These are phyloP conservation scores for Marmota flaviventris DNA, from an alignment of 2,113 vertebrate genomes.

Conservation along the genomic window DNA sequence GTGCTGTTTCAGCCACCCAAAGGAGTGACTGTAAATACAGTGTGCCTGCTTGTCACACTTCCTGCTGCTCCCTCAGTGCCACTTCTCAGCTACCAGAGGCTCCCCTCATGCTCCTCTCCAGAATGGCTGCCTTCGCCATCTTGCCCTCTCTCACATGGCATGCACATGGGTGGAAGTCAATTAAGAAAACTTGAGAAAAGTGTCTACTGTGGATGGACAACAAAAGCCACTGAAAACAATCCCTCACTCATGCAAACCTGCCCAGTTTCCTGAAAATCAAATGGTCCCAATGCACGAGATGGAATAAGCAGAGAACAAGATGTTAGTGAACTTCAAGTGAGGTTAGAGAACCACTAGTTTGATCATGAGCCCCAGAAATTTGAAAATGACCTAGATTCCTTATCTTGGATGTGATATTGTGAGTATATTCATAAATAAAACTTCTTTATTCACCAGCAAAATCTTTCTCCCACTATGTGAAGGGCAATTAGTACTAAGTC, in stretches of 20 bases:
- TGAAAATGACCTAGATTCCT: slow-evolving; percentile 22
- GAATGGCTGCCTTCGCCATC: neutral
- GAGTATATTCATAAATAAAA: neutral
- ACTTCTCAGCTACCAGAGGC: neutral
- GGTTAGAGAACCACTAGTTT: neutral
- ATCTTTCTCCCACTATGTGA: neutral
- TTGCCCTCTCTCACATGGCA: too few species aligned
- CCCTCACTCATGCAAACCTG: neutral
- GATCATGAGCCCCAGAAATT: neutral
- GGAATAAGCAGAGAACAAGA: neutral
- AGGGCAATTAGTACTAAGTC: neutral
- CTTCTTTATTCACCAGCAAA: neutral
- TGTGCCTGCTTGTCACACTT: neutral
- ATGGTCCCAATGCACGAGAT: neutral
- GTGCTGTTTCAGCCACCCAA: neutral
- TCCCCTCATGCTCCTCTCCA: neutral
- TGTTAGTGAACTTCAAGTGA: neutral
- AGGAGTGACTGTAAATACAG: neutral
- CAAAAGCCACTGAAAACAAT: neutral
- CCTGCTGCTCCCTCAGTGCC: too few species aligned
- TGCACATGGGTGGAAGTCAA: neutral
- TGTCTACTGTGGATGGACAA: neutral
- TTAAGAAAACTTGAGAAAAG: neutral
- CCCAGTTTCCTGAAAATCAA: neutral
- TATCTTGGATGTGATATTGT: neutral